phyloP scores from a whole-genome alignment of 2,888 invertebrate genomes.

The Penaeus monodon region DNA sequence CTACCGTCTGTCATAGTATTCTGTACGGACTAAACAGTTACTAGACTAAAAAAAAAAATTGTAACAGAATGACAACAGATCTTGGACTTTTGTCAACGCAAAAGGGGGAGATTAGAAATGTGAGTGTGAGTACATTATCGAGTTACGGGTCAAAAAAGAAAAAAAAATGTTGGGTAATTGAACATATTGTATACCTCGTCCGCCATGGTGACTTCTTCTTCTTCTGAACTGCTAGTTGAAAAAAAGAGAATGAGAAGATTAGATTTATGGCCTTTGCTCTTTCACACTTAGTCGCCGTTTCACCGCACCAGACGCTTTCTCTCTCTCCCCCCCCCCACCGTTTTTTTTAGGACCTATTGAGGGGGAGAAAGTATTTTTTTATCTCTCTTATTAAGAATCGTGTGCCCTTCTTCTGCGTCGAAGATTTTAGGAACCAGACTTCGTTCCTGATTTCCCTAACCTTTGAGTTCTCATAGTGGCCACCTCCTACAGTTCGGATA shows the following conservation, averaged over 20 bases:
- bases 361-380: too few species aligned
- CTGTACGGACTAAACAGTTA: too few species aligned
- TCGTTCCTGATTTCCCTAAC: not conserved
- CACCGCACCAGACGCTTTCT: not conserved
- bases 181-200: conserved; percentile 46
- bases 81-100: too few species aligned
- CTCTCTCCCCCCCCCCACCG: too few species aligned
- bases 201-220: conserved; percentile 51
- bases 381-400: too few species aligned
- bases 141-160: not conserved
- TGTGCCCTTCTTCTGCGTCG: too few species aligned
- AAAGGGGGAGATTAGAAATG: conserved; percentile 13
- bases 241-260: conserved; percentile 38
- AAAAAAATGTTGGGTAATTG: conserved; percentile 12
- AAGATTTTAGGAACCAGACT: too few species aligned
- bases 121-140: conserved; percentile 20
- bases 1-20: too few species aligned
- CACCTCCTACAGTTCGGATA: conserved; percentile 3
- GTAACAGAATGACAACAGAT: too few species aligned
- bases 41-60: too few species aligned
- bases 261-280: conserved; percentile 1
- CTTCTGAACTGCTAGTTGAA: conserved; percentile 48
- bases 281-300: not conserved
- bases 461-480: conserved; percentile 41
- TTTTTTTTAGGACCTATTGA: too few species aligned